phyloP scores from a whole-genome alignment of 2,888 invertebrate species.

The Lomographa bimaculata region DNA sequence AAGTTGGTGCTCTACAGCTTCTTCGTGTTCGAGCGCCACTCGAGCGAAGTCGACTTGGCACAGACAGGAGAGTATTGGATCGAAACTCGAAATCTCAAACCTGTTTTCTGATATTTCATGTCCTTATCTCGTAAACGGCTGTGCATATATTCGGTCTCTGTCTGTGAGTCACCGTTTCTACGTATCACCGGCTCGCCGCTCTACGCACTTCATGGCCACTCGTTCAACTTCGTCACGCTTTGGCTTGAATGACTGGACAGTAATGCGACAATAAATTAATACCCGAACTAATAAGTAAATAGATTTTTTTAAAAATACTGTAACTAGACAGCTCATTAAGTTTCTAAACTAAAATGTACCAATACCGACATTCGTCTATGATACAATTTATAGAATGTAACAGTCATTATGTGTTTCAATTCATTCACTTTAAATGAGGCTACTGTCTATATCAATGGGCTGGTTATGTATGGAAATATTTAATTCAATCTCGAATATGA shows the following conservation, averaged over 20 bases:
- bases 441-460: neutral
- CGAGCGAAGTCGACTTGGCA: slow-evolving; percentile 69
- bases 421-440: slow-evolving; percentile 2
- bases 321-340: slow-evolving; percentile 39
- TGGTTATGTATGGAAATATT: no score
- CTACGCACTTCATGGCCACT: slow-evolving; percentile 82
- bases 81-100: slow-evolving; percentile 82
- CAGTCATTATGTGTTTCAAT: slow-evolving; percentile 4
- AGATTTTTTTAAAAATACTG: slow-evolving; percentile 51
- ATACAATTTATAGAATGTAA: slow-evolving; percentile 1
- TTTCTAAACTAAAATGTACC: slow-evolving; percentile 39
- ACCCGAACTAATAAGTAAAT: slow-evolving; percentile 69
- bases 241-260: slow-evolving; percentile 70
- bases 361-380: neutral
- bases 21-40: slow-evolving; percentile 60
- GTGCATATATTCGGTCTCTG: slow-evolving; percentile 62
- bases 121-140: slow-evolving; percentile 58
- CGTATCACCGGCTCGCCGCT: slow-evolving; percentile 71
- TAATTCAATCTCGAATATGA: no score
- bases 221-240: slow-evolving; percentile 79
- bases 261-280: slow-evolving; percentile 77
- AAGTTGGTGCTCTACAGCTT: slow-evolving; percentile 55
- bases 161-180: slow-evolving; percentile 80
- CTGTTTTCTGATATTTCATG: slow-evolving; percentile 66
- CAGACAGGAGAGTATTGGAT: slow-evolving; percentile 81